These are phyloP conservation scores for Aplysina aerophoba DNA, from an alignment of 37 sponge, comb jelly and placozoan genomes.

Conservation along the genomic window DNA sequence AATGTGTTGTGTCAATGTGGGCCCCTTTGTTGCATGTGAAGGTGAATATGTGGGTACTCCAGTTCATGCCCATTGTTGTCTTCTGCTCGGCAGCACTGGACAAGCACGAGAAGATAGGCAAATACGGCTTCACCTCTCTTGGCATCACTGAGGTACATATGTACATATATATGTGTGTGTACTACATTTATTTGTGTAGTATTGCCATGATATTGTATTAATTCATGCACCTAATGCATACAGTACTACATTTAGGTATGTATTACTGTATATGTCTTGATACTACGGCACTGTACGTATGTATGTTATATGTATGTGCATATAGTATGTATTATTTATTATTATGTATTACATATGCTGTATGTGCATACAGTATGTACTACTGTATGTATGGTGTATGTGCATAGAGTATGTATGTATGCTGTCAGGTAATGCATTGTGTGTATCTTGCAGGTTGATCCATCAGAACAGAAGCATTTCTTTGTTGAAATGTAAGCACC, in stretches of 20 bases:
- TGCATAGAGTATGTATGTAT: neutral
- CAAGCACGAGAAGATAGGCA: slow-evolving; percentile 69
- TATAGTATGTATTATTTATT: neutral
- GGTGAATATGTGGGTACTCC: neutral
- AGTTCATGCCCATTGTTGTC: neutral
- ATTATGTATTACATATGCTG: neutral
- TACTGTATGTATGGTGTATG: neutral
- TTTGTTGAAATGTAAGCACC: slow-evolving; percentile 17
- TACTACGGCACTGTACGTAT: too few species aligned
- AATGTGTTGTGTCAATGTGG: neutral
- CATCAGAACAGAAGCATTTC: neutral
- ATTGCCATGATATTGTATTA: neutral
- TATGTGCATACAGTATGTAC: neutral
- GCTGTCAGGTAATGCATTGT: neutral
- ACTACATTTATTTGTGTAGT: neutral
- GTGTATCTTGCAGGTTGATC: neutral
- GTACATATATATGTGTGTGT: neutral
- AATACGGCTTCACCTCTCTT: slow-evolving; percentile 73
- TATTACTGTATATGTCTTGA: too few species aligned
- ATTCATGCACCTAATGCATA: neutral
- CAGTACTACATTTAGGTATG: too few species aligned
- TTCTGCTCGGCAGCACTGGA: slow-evolving; percentile 46
- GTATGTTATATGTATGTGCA: neutral
- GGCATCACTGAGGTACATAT: slow-evolving; percentile 72
- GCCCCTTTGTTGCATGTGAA: neutral